These are phyloP conservation scores for Coelinius sp. DNA, from an alignment of 2,888 invertebrate species.

Conservation along the genomic window DNA sequence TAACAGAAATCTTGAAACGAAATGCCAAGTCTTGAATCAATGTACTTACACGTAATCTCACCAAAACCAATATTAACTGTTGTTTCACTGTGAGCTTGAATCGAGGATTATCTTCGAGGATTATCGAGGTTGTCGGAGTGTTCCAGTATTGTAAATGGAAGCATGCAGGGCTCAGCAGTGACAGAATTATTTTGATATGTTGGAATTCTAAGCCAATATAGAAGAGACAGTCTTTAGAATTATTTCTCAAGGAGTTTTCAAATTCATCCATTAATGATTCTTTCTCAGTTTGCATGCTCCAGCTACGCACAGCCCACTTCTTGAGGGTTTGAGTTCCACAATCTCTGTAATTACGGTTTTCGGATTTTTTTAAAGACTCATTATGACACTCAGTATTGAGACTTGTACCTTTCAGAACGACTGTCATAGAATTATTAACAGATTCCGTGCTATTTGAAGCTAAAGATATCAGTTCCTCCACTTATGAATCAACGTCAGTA, in stretches of 20 bases:
- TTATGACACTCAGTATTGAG: too few species aligned
- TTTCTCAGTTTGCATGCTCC: neutral
- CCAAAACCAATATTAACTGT: constrained; percentile 5
- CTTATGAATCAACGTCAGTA: too few species aligned
- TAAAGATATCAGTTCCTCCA: too few species aligned
- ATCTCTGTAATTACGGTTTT: too few species aligned
- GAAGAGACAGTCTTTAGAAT: too few species aligned
- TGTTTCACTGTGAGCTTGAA: neutral
- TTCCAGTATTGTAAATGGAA: neutral
- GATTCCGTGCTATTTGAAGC: too few species aligned
- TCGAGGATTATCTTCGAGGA: neutral
- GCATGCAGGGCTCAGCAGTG: neutral
- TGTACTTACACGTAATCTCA: constrained; percentile 2
- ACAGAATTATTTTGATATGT: neutral
- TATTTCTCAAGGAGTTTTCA: neutral
- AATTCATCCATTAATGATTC: neutral
- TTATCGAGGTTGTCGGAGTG: neutral
- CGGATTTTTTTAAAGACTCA: neutral
- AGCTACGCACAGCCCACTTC: neutral
- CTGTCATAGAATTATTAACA: too few species aligned
- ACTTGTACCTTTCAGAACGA: too few species aligned
- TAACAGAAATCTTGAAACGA: constrained; percentile 14
- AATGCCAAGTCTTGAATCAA: constrained; percentile 7
- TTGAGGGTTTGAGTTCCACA: too few species aligned
- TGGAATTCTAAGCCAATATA: neutral